Evolutionary conservation across 2,888 invertebrate species (phyloP).

Genomic region (Drosophila infuscata): DNA sequence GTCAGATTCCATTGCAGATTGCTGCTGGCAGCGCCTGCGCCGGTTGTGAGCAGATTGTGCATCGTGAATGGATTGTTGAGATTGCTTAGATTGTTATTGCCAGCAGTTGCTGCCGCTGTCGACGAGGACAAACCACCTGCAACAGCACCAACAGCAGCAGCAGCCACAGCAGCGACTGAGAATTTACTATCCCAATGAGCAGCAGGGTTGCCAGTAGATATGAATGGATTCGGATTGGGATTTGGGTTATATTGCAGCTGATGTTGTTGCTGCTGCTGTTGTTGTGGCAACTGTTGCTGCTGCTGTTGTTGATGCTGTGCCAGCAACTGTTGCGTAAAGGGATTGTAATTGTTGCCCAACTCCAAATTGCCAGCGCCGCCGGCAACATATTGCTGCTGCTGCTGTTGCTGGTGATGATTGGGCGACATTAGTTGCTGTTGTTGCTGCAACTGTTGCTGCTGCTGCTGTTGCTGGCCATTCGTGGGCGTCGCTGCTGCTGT

Average conservation of each 20-base stretch:
- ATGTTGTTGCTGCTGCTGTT: conserved; percentile 59
- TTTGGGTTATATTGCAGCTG: conserved; percentile 64
- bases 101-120: conserved; percentile 33
- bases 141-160: conserved; percentile 42
- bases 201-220: conserved; percentile 44
- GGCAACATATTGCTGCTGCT: conserved; percentile 60
- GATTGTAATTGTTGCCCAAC: conserved; percentile 61
- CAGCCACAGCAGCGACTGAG: conserved; percentile 55
- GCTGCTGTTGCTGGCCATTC: conserved; percentile 59
- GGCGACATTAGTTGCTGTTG: conserved; percentile 72
- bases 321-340: conserved; percentile 66
- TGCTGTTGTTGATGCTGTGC: conserved; percentile 68
- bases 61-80: conserved; percentile 76
- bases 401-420: conserved; percentile 70
- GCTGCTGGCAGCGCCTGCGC: conserved; percentile 51
- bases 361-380: conserved; percentile 48
- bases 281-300: conserved; percentile 57
- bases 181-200: conserved; percentile 73
- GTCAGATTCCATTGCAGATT: conserved; percentile 77
- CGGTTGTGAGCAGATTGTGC: conserved; percentile 71
- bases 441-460: conserved; percentile 47
- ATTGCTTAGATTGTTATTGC: conserved; percentile 75
- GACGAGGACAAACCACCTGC: conserved; percentile 24
- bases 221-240: conserved; percentile 72
- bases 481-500: conserved; percentile 51